Evolutionary conservation across 2,888 invertebrate species (phyloP).

Genomic region (Coenonympha glycerion): DNA sequence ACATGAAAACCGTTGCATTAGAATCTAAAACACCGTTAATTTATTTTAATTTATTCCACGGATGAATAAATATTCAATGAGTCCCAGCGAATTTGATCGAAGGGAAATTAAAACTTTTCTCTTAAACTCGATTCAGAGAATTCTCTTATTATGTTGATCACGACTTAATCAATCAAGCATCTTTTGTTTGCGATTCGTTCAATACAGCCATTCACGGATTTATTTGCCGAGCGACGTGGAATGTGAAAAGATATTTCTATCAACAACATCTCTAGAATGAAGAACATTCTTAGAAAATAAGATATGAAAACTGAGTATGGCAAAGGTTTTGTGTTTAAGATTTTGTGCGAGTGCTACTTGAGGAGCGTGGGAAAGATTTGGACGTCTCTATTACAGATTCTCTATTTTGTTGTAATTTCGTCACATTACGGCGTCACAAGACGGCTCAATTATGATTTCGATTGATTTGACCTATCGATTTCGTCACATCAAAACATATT

Average conservation of each 20-base stretch:
- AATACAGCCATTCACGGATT: slow-evolving; percentile 16
- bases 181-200: slow-evolving; percentile 22
- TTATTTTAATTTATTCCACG: slow-evolving; percentile 26
- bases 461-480: too few relatives aligned
- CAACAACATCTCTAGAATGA: background rate
- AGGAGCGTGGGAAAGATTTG: too few relatives aligned
- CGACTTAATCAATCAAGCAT: slow-evolving; percentile 27
- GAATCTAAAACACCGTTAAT: slow-evolving; percentile 15
- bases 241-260: background rate
- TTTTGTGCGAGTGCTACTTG: too few relatives aligned
- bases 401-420: too few relatives aligned
- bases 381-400: too few relatives aligned
- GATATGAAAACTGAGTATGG: too few relatives aligned
- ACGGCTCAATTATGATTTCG: too few relatives aligned
- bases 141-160: slow-evolving; percentile 27
- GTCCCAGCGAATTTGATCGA: slow-evolving; percentile 25
- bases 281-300: background rate
- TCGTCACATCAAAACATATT: too few relatives aligned
- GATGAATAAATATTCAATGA: slow-evolving; percentile 27
- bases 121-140: slow-evolving; percentile 23
- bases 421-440: too few relatives aligned
- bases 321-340: too few relatives aligned
- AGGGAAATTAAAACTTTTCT: slow-evolving; percentile 29
- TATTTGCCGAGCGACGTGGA: slow-evolving; percentile 10
- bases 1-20: slow-evolving; percentile 13